Evolutionary conservation across 2,888 invertebrate species (phyloP).

Genomic region (Achlya flavicornis): DNA sequence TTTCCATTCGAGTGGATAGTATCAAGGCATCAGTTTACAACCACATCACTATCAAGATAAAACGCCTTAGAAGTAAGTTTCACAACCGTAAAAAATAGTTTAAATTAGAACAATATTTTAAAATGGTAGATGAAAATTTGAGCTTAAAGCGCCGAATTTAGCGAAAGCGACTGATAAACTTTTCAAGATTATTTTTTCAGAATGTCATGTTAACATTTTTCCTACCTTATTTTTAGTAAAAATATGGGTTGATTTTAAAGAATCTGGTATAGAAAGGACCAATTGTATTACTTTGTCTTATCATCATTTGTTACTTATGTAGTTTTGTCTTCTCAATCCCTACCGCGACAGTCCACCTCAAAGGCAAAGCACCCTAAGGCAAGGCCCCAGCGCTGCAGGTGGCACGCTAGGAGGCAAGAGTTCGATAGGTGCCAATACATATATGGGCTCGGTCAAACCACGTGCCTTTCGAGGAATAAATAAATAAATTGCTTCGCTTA

Average conservation of each 20-base stretch:
- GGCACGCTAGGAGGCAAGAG: no score
- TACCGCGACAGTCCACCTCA: no score
- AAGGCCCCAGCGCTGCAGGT: no score
- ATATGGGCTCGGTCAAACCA: no score
- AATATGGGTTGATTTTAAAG: no score
- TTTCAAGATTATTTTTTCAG: not conserved
- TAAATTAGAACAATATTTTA: constrained; percentile 11
- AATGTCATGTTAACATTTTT: constrained; percentile 17
- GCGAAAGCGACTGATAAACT: constrained; percentile 28
- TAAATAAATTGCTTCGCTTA: no score
- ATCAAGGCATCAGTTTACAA: not conserved
- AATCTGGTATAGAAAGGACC: not conserved
- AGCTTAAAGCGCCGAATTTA: constrained; percentile 24
- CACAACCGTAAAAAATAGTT: constrained; percentile 44
- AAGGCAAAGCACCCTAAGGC: no score
- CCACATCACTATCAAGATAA: constrained; percentile 1
- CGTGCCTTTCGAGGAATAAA: no score
- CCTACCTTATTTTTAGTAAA: not conserved
- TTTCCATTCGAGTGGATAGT: not conserved
- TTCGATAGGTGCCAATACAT: no score
- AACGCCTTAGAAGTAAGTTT: constrained; percentile 29
- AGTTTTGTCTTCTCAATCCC: no score
- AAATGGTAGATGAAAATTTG: constrained; percentile 4
- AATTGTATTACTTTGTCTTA: not conserved
- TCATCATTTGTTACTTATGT: not conserved